Base-by-base conservation (phyloP, 2,888 invertebrate species). In the Petrolisthes manimaculis region DNA sequence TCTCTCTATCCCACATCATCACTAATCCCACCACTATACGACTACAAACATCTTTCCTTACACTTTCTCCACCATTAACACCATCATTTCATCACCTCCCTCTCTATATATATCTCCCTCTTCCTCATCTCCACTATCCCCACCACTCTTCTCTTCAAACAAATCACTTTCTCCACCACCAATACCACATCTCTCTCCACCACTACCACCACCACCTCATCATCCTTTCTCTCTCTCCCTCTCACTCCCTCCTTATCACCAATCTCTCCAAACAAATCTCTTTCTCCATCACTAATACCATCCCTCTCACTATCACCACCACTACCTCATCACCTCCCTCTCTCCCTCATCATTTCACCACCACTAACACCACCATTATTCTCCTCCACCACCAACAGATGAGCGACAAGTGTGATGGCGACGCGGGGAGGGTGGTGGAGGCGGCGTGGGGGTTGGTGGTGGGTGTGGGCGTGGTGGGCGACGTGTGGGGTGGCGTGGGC, bases 331-430 rank as follows among this genome's bases (percentile, higher is more conserved):
- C 77, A 51, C 51, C 8, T 12, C 9, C 51, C 37, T 37, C 24
- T 77, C 24, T 77, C 51, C 9, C 24, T 77, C 77, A 51, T 8
- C 37, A 24, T 77, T 6, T 77, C 8, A 51, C 8, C 9, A 5
- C 37, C 8, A 8, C 8, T 37, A 6, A 51, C 6, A 37, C 77
- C 37, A 0, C 37, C 77, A 37, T 51, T 77, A 5, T 37, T 51
- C 8, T 18, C 18, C 51, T 37, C 77, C 51, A 8, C 14, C 14
- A 4, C 56, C 24, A 9, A 5, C 87, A 87, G 87, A 87, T 87
- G 87, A 87, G 87, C 87, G 67, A 69, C 54, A 78, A 67, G 67
- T 83, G 87, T 83, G 56, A 87, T 87, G 87, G 87, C 79, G 61
- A 78, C 61, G 83, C 55, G 81, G 69, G 54, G 83, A 53, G 83